A percentile compares a stretch with the other conserved stretches of the same genome.
Evolutionary conservation across 2,113 vertebrate genomes (phyloP).

Genomic region (Silurus glanis): DNA sequence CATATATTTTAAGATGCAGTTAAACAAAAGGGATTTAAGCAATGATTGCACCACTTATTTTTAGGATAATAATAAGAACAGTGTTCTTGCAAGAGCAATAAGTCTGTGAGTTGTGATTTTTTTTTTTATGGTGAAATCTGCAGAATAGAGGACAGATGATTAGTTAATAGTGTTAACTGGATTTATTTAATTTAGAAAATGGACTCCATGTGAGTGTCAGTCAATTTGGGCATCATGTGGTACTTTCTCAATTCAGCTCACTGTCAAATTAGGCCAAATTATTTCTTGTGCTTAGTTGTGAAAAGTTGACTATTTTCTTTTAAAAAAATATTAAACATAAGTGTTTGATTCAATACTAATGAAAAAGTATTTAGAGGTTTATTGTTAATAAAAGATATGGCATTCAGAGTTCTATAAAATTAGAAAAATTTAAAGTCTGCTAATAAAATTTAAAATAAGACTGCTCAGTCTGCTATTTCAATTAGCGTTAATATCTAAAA

Average conservation of each 20-base stretch:
- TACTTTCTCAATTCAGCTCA: neutral
- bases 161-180: neutral
- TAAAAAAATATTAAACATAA: neutral
- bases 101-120: neutral
- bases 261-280: neutral
- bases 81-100: neutral
- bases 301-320: neutral
- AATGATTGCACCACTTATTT: neutral
- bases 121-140: neutral
- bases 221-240: no score
- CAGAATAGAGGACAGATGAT: neutral
- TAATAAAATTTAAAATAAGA: no score
- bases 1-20: neutral
- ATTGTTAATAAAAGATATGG: neutral
- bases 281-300: neutral
- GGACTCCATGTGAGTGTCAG: neutral
- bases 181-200: neutral
- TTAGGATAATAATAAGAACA: no score
- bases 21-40: neutral
- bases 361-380: neutral
- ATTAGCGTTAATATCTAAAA: neutral
- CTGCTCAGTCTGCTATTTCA: neutral
- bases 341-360: neutral
- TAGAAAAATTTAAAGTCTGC: no score
- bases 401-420: neutral